Conservation (phyloP, 2,797 vertebrate genomes). For the Mus spretus region DNA sequence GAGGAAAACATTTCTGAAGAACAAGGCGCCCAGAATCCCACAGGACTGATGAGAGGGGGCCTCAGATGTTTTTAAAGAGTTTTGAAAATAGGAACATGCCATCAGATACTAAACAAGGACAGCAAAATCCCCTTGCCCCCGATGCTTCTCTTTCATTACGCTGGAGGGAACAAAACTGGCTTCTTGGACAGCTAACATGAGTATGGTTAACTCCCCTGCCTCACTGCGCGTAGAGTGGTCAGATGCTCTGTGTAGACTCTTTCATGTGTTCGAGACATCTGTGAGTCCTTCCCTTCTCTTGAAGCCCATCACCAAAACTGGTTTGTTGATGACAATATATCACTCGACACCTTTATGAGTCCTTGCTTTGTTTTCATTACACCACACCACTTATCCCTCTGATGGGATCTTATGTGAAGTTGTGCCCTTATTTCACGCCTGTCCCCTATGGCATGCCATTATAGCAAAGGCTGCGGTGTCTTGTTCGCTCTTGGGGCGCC, state of each 20-base stretch:
- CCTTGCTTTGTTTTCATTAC: neutral
- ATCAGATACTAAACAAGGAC: neutral
- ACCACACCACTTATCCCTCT: neutral
- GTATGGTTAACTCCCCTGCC: neutral
- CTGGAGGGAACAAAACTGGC: neutral
- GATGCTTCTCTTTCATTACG: neutral
- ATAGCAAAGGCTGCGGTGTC: neutral
- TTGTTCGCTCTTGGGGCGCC: neutral
- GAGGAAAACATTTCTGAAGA: slow-evolving; percentile 17
- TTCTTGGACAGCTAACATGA: neutral
- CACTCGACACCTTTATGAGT: neutral
- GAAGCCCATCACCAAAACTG: neutral
- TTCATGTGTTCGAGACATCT: neutral
- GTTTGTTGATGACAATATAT: neutral
- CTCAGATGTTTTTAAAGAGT: neutral
- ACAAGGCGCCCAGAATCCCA: neutral
- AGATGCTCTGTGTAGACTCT: neutral
- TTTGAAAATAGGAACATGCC: neutral
- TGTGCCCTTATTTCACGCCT: neutral
- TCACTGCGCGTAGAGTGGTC: neutral
- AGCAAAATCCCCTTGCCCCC: neutral
- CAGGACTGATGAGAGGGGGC: neutral
- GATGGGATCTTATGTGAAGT: neutral
- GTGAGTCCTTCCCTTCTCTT: neutral
- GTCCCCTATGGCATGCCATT: neutral